Conservation (phyloP, 2,888 invertebrate species). For the Eupithecia exiguata region DNA sequence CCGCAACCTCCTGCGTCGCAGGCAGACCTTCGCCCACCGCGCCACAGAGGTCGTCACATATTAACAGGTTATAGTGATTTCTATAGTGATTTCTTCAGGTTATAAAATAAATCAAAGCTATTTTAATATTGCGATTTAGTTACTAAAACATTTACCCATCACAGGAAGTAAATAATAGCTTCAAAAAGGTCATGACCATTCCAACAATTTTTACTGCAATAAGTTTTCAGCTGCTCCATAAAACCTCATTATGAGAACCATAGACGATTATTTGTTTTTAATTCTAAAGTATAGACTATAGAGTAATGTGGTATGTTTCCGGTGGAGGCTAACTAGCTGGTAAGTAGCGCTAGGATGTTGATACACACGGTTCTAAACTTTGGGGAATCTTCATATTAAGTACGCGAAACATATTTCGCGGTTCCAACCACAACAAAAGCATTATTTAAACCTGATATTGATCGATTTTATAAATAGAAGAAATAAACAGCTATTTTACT, state of each 20-base stretch:
- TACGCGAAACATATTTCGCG: too few species aligned
- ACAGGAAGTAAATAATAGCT: background rate
- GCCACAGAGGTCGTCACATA: too few species aligned
- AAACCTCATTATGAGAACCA: constrained; percentile 22
- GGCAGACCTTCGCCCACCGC: too few species aligned
- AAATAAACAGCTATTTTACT: too few species aligned
- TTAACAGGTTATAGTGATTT: too few species aligned
- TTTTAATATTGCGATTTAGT: background rate
- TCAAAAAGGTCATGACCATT: constrained; percentile 18
- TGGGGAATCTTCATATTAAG: background rate
- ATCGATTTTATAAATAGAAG: too few species aligned
- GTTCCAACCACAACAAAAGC: too few species aligned
- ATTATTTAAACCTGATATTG: too few species aligned
- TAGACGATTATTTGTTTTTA: constrained; percentile 35
- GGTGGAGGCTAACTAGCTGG: constrained; percentile 57
- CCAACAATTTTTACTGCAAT: constrained; percentile 2
- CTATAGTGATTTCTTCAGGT: too few species aligned
- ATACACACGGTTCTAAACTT: constrained; percentile 44
- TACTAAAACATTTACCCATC: background rate
- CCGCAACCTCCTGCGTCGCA: too few species aligned
- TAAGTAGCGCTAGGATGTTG: constrained; percentile 32
- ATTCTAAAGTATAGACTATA: constrained; percentile 47
- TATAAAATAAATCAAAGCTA: background rate
- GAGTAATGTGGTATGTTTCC: constrained; percentile 64
- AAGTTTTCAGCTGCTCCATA: constrained; percentile 24